phyloP scores from a whole-genome alignment of 2,113 vertebrate species.

The Barbus barbus region DNA sequence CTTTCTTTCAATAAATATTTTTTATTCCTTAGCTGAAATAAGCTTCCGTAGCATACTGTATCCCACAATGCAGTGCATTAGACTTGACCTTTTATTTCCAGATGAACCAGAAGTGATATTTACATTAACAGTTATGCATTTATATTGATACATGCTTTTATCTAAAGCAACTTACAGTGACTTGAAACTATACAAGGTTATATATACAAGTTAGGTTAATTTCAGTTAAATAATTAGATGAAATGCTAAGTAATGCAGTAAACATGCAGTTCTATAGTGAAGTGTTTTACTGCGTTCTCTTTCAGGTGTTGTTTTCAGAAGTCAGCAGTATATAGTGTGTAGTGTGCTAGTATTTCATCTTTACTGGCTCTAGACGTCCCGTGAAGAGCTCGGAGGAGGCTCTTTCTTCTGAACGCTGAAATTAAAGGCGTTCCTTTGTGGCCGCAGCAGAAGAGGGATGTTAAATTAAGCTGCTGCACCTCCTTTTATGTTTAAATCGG shows the following conservation, averaged over 20 bases:
- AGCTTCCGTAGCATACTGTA: neutral
- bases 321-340: neutral
- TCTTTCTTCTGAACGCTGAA: neutral
- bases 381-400: neutral
- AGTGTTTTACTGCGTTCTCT: neutral
- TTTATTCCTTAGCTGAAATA: no score
- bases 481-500: constrained; percentile 41
- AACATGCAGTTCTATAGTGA: neutral
- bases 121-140: neutral
- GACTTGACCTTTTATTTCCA: neutral
- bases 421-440: constrained; percentile 48
- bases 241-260: no score
- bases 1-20: no score
- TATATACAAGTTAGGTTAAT: no score
- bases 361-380: neutral
- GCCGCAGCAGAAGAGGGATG: constrained; percentile 43
- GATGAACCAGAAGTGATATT: neutral
- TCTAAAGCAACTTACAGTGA: no score
- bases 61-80: neutral
- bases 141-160: no score
- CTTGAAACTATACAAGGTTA: no score
- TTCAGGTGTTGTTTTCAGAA: neutral
- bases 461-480: constrained; percentile 51
- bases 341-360: neutral
- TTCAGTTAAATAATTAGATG: no score